Percentiles rank a stretch among this genome's conserved stretches.
Evolutionary conservation across 1,140 invertebrate genomes (phyloP).

Genomic region (Marisa cornuarietis): DNA sequence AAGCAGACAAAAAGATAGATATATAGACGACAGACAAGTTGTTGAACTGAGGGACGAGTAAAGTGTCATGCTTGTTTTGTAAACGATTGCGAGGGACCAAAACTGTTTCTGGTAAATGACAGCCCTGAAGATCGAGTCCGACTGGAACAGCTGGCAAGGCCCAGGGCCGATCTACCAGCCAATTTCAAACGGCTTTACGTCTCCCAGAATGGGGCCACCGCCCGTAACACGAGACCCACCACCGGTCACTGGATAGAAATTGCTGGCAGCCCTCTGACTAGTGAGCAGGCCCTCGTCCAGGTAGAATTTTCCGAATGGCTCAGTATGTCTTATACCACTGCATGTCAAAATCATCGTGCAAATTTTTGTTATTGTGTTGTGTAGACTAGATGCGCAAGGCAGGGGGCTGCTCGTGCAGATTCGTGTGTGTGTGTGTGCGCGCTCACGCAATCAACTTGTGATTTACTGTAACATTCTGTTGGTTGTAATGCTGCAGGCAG

Average conservation of each 20-base stretch:
- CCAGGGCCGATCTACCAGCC: background rate
- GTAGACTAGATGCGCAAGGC: background rate
- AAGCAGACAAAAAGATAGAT: too few relatives aligned
- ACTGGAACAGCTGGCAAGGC: background rate
- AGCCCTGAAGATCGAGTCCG: background rate
- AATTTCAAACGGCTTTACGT: constrained; percentile 20
- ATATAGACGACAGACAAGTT: background rate
- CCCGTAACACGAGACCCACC: constrained; percentile 3
- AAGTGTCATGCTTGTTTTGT: too few relatives aligned
- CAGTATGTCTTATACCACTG: background rate
- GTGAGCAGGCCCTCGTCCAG: too few relatives aligned
- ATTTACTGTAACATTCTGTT: too few relatives aligned
- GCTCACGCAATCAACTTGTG: too few relatives aligned
- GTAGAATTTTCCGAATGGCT: too few relatives aligned
- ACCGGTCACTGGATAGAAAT: constrained; percentile 14
- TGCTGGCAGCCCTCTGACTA: constrained; percentile 11
- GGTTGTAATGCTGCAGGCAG: too few relatives aligned
- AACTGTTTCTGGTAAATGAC: background rate
- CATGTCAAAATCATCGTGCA: background rate
- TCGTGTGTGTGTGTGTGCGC: background rate
- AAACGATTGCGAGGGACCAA: too few relatives aligned
- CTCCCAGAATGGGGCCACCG: background rate
- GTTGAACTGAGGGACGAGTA: background rate
- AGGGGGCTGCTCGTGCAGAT: background rate
- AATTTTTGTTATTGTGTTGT: background rate